phyloP scores from a whole-genome alignment of 2,113 vertebrate species.

The Perca schrenkii region DNA sequence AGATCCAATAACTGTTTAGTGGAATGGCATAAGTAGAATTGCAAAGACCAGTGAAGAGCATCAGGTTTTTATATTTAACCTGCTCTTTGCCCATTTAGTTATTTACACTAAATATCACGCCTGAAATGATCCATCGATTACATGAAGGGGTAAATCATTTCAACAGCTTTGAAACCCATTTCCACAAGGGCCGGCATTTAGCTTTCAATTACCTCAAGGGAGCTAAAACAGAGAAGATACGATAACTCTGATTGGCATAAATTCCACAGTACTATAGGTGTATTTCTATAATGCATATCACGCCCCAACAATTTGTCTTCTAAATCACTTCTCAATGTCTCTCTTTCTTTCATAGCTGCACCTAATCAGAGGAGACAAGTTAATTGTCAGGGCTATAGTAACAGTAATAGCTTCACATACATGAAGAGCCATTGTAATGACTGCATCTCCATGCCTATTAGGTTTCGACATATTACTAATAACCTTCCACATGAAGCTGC shows the following conservation, averaged over 20 bases:
- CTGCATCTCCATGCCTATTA: constrained; percentile 67
- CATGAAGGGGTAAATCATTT: neutral
- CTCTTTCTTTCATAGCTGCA: constrained; percentile 29
- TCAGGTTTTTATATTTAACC: neutral
- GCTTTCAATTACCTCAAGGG: no score
- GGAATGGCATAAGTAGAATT: neutral
- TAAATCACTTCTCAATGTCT: constrained; percentile 22
- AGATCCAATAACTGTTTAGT: neutral
- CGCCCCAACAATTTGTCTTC: constrained; percentile 22
- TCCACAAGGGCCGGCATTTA: neutral
- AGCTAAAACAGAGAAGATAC: neutral
- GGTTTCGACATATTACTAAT: constrained; percentile 63
- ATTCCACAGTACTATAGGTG: neutral
- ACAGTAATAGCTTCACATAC: constrained; percentile 71
- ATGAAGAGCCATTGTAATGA: constrained; percentile 62
- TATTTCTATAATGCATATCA: constrained; percentile 25
- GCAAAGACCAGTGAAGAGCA: neutral
- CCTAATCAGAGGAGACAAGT: constrained; percentile 72
- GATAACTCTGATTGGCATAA: constrained; percentile 13
- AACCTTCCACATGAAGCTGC: constrained; percentile 45
- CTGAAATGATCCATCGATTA: constrained; percentile 6
- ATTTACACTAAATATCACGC: neutral
- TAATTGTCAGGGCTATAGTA: constrained; percentile 64
- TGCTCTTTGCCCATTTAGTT: neutral
- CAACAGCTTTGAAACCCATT: neutral